These are phyloP conservation scores for Brachionus asplanchnoidis DNA, from an alignment of 1,140 invertebrate genomes.

Conservation along the genomic window DNA sequence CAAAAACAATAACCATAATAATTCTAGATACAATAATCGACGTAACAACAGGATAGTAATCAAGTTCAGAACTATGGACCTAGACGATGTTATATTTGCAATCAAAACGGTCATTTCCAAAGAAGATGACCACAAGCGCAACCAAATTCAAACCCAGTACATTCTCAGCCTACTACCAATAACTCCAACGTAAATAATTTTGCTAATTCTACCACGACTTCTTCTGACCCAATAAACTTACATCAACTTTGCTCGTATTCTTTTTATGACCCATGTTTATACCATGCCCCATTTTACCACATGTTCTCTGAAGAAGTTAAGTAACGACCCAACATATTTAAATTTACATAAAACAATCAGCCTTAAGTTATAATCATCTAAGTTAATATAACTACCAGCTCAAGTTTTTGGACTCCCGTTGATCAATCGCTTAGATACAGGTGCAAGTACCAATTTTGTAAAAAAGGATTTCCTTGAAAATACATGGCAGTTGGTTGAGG, in stretches of 20 bases:
- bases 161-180: neutral
- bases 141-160: neutral
- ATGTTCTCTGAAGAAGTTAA: neutral
- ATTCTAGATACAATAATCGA: neutral
- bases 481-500: neutral
- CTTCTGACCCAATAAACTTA: neutral
- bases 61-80: no score
- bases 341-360: neutral
- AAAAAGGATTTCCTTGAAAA: neutral
- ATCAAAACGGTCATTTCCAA: neutral
- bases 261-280: conserved; percentile 23
- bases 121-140: neutral
- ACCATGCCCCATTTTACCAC: neutral
- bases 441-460: neutral
- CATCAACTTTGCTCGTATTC: neutral
- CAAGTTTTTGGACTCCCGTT: neutral
- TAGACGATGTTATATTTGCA: neutral
- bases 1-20: neutral
- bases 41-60: neutral
- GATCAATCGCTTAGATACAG: neutral
- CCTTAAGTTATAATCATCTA: neutral
- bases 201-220: neutral
- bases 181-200: neutral
- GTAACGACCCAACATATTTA: neutral
- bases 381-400: neutral